Base-by-base conservation (phyloP, 2,888 invertebrate genomes). In the Eupelmus urozonus region DNA sequence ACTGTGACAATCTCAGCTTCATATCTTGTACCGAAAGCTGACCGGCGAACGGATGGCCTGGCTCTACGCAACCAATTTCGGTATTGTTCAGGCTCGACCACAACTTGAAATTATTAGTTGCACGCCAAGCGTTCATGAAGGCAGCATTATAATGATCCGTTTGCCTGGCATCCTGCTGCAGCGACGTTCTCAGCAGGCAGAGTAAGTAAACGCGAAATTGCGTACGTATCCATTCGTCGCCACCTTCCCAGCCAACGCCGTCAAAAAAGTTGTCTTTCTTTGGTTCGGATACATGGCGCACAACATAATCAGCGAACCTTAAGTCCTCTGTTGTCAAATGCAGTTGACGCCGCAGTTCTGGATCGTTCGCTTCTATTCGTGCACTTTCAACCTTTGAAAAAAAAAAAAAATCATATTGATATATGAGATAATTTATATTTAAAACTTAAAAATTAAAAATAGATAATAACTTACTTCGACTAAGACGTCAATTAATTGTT, bases 201-300 rank as follows among this genome's bases (percentile, higher is more conserved):
- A 97, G 91, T 81, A 96, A 91, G 88, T 97, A 97, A 67, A 96
- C 94, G 82, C 95, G 94, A 88, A 98, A 98, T 90, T 99, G 98
- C 70, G 97, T 95, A 82, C 99, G 92, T 81, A 99, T 95, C 99
- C 99, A 99, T 83, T 96, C 95, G 87, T 99, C 98, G 27, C 98
- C 97, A 66, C 99, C 99, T 89, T 96, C 96, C 94, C 95, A 96
- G 25, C 94, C 94, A 42, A 95, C 94, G 0, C 94, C 94, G 85
- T 95, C 94, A 72, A 94, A 88, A 87, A 93, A 94, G 27, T 93
- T 93, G 87, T 95, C 95, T 83, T 94, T 93, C 72, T 92, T 92
- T 23, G 91, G 90, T 1, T 93, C 91, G 11, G 92, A 91, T 65
- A 94, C 92, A 87, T 94, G 93, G 49, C 95, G 93, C 20, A 98